Conservation (phyloP, 2,113 vertebrate species). For the Conger conger region DNA sequence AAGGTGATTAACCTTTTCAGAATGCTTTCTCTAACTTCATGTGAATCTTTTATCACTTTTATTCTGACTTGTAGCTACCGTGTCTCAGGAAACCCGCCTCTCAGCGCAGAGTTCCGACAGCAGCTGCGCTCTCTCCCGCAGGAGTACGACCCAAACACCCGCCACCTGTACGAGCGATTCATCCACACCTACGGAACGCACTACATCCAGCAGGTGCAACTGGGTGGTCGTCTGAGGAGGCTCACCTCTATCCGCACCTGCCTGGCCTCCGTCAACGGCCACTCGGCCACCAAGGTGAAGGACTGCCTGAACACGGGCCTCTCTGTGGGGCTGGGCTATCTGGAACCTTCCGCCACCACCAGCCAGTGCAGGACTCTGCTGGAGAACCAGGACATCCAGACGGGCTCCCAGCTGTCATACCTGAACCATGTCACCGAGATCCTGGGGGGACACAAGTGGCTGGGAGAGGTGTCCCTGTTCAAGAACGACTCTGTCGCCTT, state of each 20-base stretch:
- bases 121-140: slow-evolving; percentile 22
- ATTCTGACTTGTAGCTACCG: slow-evolving; percentile 16
- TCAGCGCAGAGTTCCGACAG: slow-evolving; percentile 5
- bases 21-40: too few species aligned
- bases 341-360: not conserved
- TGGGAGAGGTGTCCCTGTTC: slow-evolving; percentile 18
- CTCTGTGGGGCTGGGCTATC: slow-evolving; percentile 10
- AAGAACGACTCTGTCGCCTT: not conserved
- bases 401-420: not conserved
- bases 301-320: slow-evolving; percentile 38
- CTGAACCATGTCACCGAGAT: not conserved
- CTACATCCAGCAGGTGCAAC: slow-evolving; percentile 30
- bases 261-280: slow-evolving; percentile 15
- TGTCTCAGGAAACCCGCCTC: not conserved
- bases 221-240: slow-evolving; percentile 28
- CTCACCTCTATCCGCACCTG: slow-evolving; percentile 41
- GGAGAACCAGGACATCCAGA: not conserved
- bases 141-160: not conserved
- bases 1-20: too few species aligned
- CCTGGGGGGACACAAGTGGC: not conserved
- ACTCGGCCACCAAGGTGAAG: slow-evolving; percentile 29
- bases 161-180: not conserved
- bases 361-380: not conserved
- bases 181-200: slow-evolving; percentile 44
- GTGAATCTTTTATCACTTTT: not conserved